Percentiles rank a stretch among this genome's conserved stretches.
Evolutionary conservation across 1,140 invertebrate species (phyloP).

Genomic region (Cyclargus thomasi): DNA sequence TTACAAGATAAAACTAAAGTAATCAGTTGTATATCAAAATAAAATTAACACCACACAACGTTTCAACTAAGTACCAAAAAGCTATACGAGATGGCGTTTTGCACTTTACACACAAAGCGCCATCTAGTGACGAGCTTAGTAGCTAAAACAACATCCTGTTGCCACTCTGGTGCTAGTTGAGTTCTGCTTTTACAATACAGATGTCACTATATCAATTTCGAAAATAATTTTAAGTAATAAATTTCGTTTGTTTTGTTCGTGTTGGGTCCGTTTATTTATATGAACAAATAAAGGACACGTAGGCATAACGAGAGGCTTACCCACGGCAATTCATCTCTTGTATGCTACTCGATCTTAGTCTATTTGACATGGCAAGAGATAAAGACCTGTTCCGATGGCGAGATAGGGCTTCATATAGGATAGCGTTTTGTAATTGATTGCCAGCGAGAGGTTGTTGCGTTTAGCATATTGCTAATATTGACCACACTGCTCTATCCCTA

Average conservation of each 20-base stretch:
- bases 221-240: neutral
- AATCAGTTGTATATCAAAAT: too few relatives aligned
- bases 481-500: neutral
- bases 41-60: neutral
- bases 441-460: slow-evolving; percentile 3
- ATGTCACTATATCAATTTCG: neutral
- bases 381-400: slow-evolving; percentile 32
- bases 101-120: neutral
- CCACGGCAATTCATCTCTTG: slow-evolving; percentile 9
- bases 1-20: too few relatives aligned
- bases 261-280: neutral
- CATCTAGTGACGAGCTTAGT: neutral
- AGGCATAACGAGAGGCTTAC: slow-evolving; percentile 7
- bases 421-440: slow-evolving; percentile 28
- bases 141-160: neutral
- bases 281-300: neutral
- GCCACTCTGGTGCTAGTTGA: neutral
- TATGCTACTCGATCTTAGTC: slow-evolving; percentile 38
- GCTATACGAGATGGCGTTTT: neutral
- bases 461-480: neutral
- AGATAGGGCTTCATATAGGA: slow-evolving; percentile 28
- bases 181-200: neutral
- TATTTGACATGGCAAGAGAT: slow-evolving; percentile 38
- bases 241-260: neutral
- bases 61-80: neutral